Evolutionary conservation across 2,113 vertebrate genomes (phyloP), one percentile per base, ranked within the genome.

Genomic region (Corythoichthys intestinalis): DNA sequence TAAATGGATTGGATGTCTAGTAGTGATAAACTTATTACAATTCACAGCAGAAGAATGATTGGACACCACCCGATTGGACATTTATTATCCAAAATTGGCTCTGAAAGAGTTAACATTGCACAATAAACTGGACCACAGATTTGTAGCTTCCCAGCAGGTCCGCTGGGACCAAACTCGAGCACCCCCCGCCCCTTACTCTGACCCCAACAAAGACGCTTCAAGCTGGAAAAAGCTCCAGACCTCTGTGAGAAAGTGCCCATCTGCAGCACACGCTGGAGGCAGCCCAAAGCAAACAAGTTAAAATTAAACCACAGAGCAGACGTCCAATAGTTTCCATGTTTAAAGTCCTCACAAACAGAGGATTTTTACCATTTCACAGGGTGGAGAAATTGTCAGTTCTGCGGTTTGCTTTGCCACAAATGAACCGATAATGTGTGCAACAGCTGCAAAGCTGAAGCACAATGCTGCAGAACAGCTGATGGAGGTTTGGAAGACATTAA

Each of bases 241-340:
- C 79, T 80, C 78, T 87, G 83, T 92, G 90, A 92, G 89, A 92
- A 90, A 88, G 69, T 81, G 84, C 87, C 89, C 86, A 89, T 91
- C 84, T 87, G 88, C 85, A 85, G 75, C 76, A 68, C 69, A 74
- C 17, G 66, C 63, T 91, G 89, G 91, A 87, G 62, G 54, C 13
- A 28, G 71, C 71, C 91, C 91, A 92, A 92, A 84, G 83, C 83
- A 91, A 93, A 92, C 88, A 92, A 79, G 80, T 90, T 92, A 88
- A 91, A 91, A 89, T 91, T 89, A 91, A 87, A 90, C 88, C 82
- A 80, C 82, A 82, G 78, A 84, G 85, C n/a, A 83, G 85, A 79
- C 68, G 76, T 78, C 72, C 76, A 76, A 70, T 78, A 76, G 41
- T 47, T 34, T 85, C 75, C 50, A 62, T 77, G 82, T 90, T 91